phyloP scores from a whole-genome alignment of 2,888 invertebrate species.

The Watsonalla binaria region DNA sequence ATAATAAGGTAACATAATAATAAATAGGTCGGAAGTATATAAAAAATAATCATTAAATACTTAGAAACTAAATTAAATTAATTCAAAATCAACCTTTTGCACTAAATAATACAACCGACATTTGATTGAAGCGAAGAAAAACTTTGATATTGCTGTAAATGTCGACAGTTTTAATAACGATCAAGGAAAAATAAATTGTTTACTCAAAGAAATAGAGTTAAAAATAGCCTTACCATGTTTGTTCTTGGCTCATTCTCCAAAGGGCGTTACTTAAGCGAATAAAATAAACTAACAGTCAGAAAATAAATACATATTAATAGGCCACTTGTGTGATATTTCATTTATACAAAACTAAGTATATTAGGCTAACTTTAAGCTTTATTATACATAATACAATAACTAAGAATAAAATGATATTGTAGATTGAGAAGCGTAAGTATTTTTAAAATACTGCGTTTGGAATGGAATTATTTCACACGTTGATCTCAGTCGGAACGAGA shows the following conservation, averaged over 20 bases:
- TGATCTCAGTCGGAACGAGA: conserved; percentile 54
- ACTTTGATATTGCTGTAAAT: neutral
- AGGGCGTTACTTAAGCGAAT: conserved; percentile 12
- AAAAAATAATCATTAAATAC: conserved; percentile 74
- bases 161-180: neutral
- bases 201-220: neutral
- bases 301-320: conserved; percentile 30
- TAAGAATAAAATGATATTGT: conserved; percentile 21
- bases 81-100: conserved; percentile 36
- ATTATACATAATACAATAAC: conserved; percentile 35
- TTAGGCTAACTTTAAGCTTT: conserved; percentile 32
- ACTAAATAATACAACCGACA: conserved; percentile 26
- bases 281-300: conserved; percentile 19
- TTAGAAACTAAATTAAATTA: conserved; percentile 48
- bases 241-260: too few species aligned
- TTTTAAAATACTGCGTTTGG: conserved; percentile 66
- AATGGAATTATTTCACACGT: conserved; percentile 53
- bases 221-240: too few species aligned
- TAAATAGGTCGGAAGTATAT: conserved; percentile 69
- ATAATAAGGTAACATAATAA: conserved; percentile 58
- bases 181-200: neutral
- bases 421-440: conserved; percentile 47
- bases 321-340: conserved; percentile 41
- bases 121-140: conserved; percentile 26
- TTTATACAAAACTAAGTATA: conserved; percentile 24